Percentiles rank a stretch among this genome's conserved stretches.
These are phyloP conservation scores for Anthoscopus minutus DNA, from an alignment of 2,113 vertebrate genomes.

Conservation along the genomic window DNA sequence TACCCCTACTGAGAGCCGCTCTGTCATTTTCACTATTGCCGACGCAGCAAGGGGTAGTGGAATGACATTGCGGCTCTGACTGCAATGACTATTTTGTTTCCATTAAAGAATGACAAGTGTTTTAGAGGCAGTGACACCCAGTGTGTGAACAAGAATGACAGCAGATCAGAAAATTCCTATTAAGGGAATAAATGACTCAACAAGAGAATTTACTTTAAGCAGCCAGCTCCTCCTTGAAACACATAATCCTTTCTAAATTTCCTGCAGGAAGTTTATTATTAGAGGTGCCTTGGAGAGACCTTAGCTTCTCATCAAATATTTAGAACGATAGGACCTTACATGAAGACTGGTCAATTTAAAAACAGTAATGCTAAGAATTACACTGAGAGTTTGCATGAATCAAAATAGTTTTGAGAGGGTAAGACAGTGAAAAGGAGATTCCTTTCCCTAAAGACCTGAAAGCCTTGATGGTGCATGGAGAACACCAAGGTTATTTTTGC, in stretches of 20 bases:
- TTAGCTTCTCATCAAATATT: conserved; percentile 61
- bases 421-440: not conserved
- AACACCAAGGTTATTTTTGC: not conserved
- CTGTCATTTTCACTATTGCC: conserved; percentile 85
- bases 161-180: conserved; percentile 80
- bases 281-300: conserved; percentile 57
- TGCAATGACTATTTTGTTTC: conserved; percentile 84
- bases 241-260: conserved; percentile 65
- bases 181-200: conserved; percentile 80
- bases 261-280: conserved; percentile 68
- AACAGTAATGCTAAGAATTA: conserved; percentile 23
- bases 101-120: conserved; percentile 86
- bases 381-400: not conserved
- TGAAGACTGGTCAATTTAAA: conserved; percentile 63
- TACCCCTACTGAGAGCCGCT: conserved; percentile 87
- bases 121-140: conserved; percentile 78
- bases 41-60: conserved; percentile 78
- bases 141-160: conserved; percentile 79
- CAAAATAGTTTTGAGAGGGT: not conserved
- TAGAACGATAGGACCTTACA: conserved; percentile 18
- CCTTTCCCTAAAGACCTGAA: not conserved
- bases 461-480: not conserved
- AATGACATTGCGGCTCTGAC: conserved; percentile 81
- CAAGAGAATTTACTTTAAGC: conserved; percentile 69
- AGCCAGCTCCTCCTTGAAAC: conserved; percentile 62